Evolutionary conservation across 2,888 invertebrate genomes (phyloP).

Genomic region (Ceraclea dissimilis): DNA sequence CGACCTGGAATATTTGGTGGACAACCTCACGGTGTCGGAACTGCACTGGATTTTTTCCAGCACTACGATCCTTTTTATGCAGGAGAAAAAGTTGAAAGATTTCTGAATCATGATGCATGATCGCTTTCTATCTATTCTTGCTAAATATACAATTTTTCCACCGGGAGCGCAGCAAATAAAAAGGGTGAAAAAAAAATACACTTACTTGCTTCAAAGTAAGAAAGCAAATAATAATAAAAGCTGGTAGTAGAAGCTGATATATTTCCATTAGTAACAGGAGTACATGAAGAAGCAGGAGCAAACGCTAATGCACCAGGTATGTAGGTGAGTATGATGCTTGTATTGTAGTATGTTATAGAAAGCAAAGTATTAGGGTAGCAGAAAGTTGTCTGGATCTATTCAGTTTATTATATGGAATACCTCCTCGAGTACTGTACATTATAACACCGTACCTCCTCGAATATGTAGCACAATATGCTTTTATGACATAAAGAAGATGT

Average conservation of each 20-base stretch:
- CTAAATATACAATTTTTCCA: neutral
- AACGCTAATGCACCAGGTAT: neutral
- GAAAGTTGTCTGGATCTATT: slow-evolving; percentile 4
- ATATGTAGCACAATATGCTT: neutral
- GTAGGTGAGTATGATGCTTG: neutral
- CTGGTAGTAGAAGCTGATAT: neutral
- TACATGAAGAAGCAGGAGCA: neutral
- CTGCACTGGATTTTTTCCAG: too few species aligned
- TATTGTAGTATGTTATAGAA: neutral
- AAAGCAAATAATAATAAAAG: neutral
- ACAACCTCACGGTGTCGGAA: too few species aligned
- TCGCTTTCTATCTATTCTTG: too few species aligned
- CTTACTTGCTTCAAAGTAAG: neutral
- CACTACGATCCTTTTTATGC: too few species aligned
- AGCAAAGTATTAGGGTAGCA: slow-evolving; percentile 11
- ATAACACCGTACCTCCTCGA: neutral
- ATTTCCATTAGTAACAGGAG: slow-evolving; percentile 2
- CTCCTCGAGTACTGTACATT: neutral
- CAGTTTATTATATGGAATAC: neutral
- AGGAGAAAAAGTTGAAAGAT: too few species aligned
- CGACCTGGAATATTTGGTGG: too few species aligned
- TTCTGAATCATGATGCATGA: too few species aligned
- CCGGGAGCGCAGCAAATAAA: neutral
- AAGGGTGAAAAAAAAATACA: neutral
- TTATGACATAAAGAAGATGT: neutral